Evolutionary conservation across 1,140 invertebrate genomes (phyloP), one percentile per base, ranked within the genome.

Genomic region (Dinothrombium tinctorium): DNA sequence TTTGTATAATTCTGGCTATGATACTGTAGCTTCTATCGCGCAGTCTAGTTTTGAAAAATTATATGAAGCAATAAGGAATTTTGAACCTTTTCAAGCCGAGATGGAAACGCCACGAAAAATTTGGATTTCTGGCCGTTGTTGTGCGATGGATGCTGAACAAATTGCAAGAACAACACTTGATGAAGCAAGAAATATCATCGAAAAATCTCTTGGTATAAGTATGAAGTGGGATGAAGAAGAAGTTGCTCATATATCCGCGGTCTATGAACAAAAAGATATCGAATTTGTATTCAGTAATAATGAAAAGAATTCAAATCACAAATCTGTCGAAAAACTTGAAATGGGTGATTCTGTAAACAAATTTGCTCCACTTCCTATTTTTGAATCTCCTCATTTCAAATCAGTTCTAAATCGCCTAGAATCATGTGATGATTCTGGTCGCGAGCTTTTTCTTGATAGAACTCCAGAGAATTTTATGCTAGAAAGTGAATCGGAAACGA

Each of bases 1-100:
- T 23, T 59, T 96, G 6, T 87, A 73, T 54, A 72, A 84, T 60
- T 69, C 68, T 23, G 83, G 81, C n/a, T 74, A 83, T 49, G 72
- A 74, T 50, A 72, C 65, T 8, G 61, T 92, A 11, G 61, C 73
- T 3, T 69, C 73, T 50, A 56, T 98, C 35, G 84, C 87, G 8
- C 64, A 67, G 43, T 71, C 76, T 21, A 21, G 17, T 0, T 8
- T 19, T 21, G 15, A 7, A 15, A 8, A 5, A 21, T 11, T 36
- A n/a, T 19, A 36, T 22, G 19, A 17, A 7, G 8, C 14, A 7
- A 9, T 36, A 2, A 19, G 12, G 6, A 36, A 36, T 21, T 6
- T 22, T 21, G 17, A 22, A 19, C 33, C 33, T 21, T 32, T 36
- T 36, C 15, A 22, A 73, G 55, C 68, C 76, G 12, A 25, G 15